A percentile compares a stretch with the other conserved stretches of the same genome.
Evolutionary conservation across 2,888 invertebrate genomes (phyloP).

Genomic region (Catotricha subobsoleta): DNA sequence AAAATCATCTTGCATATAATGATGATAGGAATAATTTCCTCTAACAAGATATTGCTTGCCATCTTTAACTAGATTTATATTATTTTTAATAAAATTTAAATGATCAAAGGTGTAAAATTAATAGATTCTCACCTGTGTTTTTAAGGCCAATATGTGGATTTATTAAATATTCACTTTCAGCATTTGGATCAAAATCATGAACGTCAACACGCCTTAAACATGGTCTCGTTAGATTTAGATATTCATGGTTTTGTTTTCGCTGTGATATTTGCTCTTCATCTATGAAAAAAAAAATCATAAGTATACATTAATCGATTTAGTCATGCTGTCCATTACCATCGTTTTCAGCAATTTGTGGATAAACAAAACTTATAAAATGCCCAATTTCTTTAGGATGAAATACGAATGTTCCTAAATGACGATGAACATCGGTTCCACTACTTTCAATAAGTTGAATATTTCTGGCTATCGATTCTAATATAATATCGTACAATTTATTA

Average conservation of each 20-base stretch:
- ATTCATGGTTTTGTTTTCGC: conserved; percentile 53
- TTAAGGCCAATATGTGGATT: conserved; percentile 51
- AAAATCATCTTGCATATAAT: conserved; percentile 88
- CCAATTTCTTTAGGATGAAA: conserved; percentile 53
- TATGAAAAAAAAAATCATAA: conserved; percentile 7
- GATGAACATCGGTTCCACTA: conserved; percentile 1
- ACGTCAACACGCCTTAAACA: conserved; percentile 57
- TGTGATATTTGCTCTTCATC: conserved; percentile 35
- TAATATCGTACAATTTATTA: conserved; percentile 47
- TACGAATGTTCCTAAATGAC: conserved; percentile 38
- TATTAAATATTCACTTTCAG: conserved; percentile 38
- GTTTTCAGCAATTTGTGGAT: conserved; percentile 46
- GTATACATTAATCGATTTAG: conserved; percentile 10
- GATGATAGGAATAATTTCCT: conserved; percentile 85
- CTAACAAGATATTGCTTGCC: conserved; percentile 43
- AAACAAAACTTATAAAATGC: conserved; percentile 58
- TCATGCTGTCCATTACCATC: conserved; percentile 37
- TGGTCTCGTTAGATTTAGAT: conserved; percentile 48
- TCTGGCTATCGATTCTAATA: conserved; percentile 57
- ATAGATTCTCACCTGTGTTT: conserved; percentile 16
- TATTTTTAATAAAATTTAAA: background rate
- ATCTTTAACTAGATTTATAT: conserved; percentile 21
- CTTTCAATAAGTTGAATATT: conserved; percentile 36
- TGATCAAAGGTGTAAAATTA: background rate
- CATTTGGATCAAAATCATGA: conserved; percentile 35